Evolutionary conservation across 2,113 vertebrate genomes (phyloP).

Genomic region (Chascanopsetta lugubris): DNA sequence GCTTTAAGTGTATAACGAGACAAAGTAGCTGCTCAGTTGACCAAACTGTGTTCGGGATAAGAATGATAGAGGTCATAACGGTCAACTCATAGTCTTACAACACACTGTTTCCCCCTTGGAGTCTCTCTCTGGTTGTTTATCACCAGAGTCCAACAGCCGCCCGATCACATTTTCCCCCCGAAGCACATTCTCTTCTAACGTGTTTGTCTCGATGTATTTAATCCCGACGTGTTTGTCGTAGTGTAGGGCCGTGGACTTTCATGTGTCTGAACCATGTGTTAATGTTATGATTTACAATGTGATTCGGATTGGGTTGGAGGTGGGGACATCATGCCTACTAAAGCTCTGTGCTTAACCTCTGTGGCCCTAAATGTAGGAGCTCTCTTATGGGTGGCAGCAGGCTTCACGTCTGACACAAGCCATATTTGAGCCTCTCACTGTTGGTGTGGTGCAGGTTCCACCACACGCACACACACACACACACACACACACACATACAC

Average conservation of each 20-base stretch:
- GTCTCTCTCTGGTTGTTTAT: conserved; percentile 41
- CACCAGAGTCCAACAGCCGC: conserved; percentile 16
- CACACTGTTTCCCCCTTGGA: conserved; percentile 32
- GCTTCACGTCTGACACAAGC: conserved; percentile 68
- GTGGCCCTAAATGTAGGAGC: conserved; percentile 66
- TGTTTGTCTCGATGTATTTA: conserved; percentile 49
- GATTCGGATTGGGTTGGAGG: conserved; percentile 41
- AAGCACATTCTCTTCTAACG: conserved; percentile 20
- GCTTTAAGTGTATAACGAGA: conserved; percentile 2
- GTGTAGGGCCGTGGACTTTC: conserved; percentile 46
- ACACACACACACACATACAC: conserved; percentile 16
- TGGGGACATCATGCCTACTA: conserved; percentile 38
- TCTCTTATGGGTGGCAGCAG: conserved; percentile 69
- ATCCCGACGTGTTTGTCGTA: conserved; percentile 46
- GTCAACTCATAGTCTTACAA: conserved; percentile 33
- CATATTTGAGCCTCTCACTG: conserved; percentile 75
- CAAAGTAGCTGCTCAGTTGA: conserved; percentile 23
- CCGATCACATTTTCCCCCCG: conserved; percentile 8
- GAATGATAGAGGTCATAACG: neutral
- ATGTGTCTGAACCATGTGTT: conserved; percentile 44
- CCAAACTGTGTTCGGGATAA: conserved; percentile 8
- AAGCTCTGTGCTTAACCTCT: conserved; percentile 43
- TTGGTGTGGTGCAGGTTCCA: conserved; percentile 81
- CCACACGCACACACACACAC: conserved; percentile 64
- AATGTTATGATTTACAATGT: conserved; percentile 37